Base-by-base conservation (phyloP, 2,797 vertebrate genomes). In the Xenopus petersii region DNA sequence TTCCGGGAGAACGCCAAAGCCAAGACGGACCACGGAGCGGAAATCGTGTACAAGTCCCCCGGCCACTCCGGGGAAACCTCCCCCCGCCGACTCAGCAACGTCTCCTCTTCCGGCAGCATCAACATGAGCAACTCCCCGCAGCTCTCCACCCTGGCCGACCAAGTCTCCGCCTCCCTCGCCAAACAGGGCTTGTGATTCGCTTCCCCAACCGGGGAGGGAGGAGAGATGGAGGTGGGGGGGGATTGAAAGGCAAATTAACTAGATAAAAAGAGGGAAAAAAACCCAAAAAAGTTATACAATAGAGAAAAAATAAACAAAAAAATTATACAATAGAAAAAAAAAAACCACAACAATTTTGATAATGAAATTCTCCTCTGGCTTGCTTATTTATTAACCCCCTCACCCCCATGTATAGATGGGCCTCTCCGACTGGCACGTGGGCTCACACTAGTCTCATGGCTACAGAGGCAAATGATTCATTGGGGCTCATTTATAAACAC, bases 21-120 rank as follows among this genome's bases (percentile, higher is more conserved):
- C 77, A 97, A 98, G 88, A 99, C 97, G 0, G 97, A 99, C 92
- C 97, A 99, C 10, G 97, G 97, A 74, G 97, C 97, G 0, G 97
- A 98, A 86, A 99, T 99, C n/a, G 86, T 99, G 80, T 88, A 92
- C 83, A 92, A 94, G 84, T 94, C 93, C 5, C 92, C 93, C 0
- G 86, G 83, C 81, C 86, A 91, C 77, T 97, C 96, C 0, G 85
- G 94, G 84, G 97, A 98, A 36, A 94, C 96, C 55, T 97, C 96
- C 64, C 94, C 96, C 0, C 90, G 92, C 5, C 95, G 94, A 87
- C 96, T 98, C 85, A 98, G 97, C 93, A 97, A 96, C 15, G 94
- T 98, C 80, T 98, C 96, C 79, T 98, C 97, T 84, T 95, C 93
- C 0, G 96, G 97, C 88, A 98, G 96, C 91, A 93, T 98, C 91